phyloP scores from a whole-genome alignment of 2,113 vertebrate species.

The Phalacrocorax carbo region DNA sequence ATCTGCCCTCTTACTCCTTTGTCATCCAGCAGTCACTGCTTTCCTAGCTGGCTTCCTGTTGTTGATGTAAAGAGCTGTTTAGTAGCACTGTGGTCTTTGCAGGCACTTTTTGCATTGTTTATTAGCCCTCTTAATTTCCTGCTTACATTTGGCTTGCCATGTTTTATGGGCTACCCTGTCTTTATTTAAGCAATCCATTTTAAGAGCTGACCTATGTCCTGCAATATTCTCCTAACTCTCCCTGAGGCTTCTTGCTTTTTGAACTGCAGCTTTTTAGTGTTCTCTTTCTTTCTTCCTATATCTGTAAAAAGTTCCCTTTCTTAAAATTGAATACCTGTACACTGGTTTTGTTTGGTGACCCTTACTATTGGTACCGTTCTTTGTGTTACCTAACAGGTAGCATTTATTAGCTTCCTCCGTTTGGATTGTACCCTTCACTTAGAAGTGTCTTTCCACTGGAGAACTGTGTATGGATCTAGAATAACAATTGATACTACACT shows the following conservation, averaged over 20 bases:
- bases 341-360: background rate
- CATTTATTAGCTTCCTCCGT: background rate
- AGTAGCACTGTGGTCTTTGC: background rate
- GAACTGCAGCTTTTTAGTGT: background rate
- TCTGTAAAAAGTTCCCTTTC: background rate
- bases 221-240: background rate
- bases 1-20: background rate
- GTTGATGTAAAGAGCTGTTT: background rate
- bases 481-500: rapidly evolving
- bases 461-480: background rate
- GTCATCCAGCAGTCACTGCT: background rate
- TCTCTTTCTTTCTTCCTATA: background rate
- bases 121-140: conserved; percentile 31
- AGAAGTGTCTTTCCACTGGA: background rate
- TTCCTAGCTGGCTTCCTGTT: background rate
- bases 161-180: background rate
- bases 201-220: background rate
- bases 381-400: background rate
- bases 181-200: background rate
- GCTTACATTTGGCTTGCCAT: background rate
- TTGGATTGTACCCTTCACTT: background rate
- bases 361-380: background rate
- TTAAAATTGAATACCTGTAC: background rate
- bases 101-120: background rate
- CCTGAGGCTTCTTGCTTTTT: background rate